Evolutionary conservation across 2,797 vertebrate genomes (phyloP), one percentile per base, ranked within the genome.

Genomic region (Lacerta viridis): DNA sequence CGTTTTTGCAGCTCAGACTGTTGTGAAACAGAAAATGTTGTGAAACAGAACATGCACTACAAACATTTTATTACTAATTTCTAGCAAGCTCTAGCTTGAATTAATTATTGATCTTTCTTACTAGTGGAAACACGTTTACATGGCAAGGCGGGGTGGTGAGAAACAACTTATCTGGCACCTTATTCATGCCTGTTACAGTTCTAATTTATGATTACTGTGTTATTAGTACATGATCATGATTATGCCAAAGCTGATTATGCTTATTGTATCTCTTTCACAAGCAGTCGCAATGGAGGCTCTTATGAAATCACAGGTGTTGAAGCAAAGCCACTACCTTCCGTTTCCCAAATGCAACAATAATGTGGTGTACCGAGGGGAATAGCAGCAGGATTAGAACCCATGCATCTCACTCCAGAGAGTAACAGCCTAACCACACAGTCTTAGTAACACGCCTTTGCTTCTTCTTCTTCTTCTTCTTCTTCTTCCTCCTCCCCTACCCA

Each of bases 51-150:
- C 18, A 59, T 39, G 25, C 61, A 18, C 25, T 84, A 61, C 36
- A 43, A 20, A 43, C 15, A 84, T 61, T 41, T 77, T 43, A 77
- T 77, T 76, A 55, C 76, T 39, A 64, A 80, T 43, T 77, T 76
- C 61, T 85, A 75, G 18, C 33, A 39, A 61, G 33, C 83, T 61
- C 5, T 29, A 76, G 15, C 55, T 43, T 85, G 55, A 77, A 20
- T 23, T 18, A 50, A 5, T 75, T 84, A 64, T 61, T 33, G 29
- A 61, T 84, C 83, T 84, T 84, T 41, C 72, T 64, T 77, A 77
- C 36, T 76, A 77, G 18, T 41, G 5, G 17, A 29, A 36, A 61
- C 15, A 84, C 27, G 74, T 75, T 84, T 75, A 61, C 25, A 77
- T 41, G 7, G 29, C 17, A 85, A 77, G 59, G 39, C 9, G n/a